Evolutionary conservation across 2,797 vertebrate genomes (phyloP), one percentile per base, ranked within the genome.

Genomic region (Eutrigla gurnardus): DNA sequence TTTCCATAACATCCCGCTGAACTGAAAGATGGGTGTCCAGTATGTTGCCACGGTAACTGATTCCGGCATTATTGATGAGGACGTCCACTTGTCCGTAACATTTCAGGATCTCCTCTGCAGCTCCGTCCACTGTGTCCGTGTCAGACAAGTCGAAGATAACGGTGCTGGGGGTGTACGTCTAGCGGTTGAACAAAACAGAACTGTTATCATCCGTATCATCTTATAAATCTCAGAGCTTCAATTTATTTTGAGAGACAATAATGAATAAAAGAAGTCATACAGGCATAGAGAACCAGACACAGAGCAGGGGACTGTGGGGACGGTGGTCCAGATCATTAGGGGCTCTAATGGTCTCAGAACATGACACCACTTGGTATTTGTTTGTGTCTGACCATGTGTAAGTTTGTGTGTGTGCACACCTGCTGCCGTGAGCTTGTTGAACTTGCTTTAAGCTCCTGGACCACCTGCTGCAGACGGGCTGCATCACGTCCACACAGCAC

Each of bases 21-120:
- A 99, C 97, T 0, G 96, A 95, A 15, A 96, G 60, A 14, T 91
- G 77, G 0, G 98, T 99, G 33, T 98, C 96, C 70, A 93, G 77
- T 32, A 98, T 94, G 35, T 93, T 85, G 15, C 98, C 98, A 12
- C 98, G 96, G 90, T 96, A 98, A 89, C 98, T 99, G 91, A 99
- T 93, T 37, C 98, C 98, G 0, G 98, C 98, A 0, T 99, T 99
- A 90, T 99, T 99, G 87, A 99, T 93, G 18, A 99, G 95, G 68
- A 99, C 91, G 35, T 99, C 98, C 58, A 99, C 96, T 0, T 95
- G 93, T 9, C 96, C 96, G 0, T 93, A 88, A 81, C 94, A 93
- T 84, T 93, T 95, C 57, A 98, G 86, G 84, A 99, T 98, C 88
- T 97, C 94, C n/a, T 94, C 88, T 10, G 96, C 95, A 12, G 95